Percentiles rank a stretch among this genome's conserved stretches.
phyloP scores from a whole-genome alignment of 1,140 invertebrate species.

The Lepeophtheirus salmonis region DNA sequence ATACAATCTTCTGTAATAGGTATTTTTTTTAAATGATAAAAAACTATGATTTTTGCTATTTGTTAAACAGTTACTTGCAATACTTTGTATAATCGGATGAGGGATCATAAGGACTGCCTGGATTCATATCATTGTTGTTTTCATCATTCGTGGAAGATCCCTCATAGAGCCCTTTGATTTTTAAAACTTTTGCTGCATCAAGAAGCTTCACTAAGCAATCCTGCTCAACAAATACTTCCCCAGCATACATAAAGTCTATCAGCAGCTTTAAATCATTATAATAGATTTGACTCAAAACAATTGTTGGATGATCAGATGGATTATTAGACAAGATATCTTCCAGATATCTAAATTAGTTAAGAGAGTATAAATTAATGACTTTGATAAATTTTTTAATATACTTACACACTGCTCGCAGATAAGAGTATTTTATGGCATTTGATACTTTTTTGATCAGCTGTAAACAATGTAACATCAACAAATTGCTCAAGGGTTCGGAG shows the following conservation, averaged over 20 bases:
- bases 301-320: constrained; percentile 15
- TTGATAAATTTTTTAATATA: too few species aligned
- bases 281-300: constrained; percentile 10
- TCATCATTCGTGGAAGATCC: background rate
- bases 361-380: too few species aligned
- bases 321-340: constrained; percentile 11
- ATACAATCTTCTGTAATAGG: too few species aligned
- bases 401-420: constrained; percentile 16
- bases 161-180: constrained; percentile 17
- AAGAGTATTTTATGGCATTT: constrained; percentile 10
- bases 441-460: constrained; percentile 32
- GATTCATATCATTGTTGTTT: background rate
- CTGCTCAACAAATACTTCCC: constrained; percentile 15
- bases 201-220: background rate
- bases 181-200: constrained; percentile 13
- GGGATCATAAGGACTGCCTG: background rate
- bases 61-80: too few species aligned
- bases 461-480: constrained; percentile 66
- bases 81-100: background rate
- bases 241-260: constrained; percentile 16
- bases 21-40: too few species aligned
- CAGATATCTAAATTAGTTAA: constrained; percentile 1
- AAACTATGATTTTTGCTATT: background rate
- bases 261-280: constrained; percentile 13
- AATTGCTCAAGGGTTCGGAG: constrained; percentile 62